Evolutionary conservation across 2,113 vertebrate species (phyloP), one percentile per base, ranked within the genome.

Genomic region (Cacatua alba): DNA sequence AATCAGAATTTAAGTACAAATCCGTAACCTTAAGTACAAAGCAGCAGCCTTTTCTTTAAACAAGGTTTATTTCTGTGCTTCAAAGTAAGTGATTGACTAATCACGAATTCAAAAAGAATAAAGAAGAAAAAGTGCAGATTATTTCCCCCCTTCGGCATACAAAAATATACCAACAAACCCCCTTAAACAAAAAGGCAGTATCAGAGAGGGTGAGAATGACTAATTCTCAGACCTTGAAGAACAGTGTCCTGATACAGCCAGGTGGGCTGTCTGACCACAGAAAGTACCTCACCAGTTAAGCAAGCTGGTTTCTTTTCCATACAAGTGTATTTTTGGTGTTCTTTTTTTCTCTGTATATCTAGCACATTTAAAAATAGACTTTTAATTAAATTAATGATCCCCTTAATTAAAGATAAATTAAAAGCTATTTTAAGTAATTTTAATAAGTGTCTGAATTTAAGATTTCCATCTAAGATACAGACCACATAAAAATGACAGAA

Each of bases 231-330:
- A 46, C 7, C 21, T 53, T 48, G 33, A 62, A 16, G 8, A 70
- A 11, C 14, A 49, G 8, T 26, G 20, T 71, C 2, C 41, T 0
- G 16, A 84, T 82, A 97, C 83, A 84, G 69, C 33, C 93, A 95
- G 91, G 65, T 96, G 95, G 75, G 33, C 9, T 14, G 2, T 41
- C n/a, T 71, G 67, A 94, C 96, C 95, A 91, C 95, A 84, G 92
- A 88, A 90, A 95, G 76, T 43, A 55, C 77, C 57, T 67, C 28
- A 78, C n/a, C 9, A 0, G 0, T 29, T 55, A 53, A 80, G 37
- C 13, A 37, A 82, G 19, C 41, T 77, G 31, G 46, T 92, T 95
- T 96, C 90, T 84, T 67, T 92, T 71, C 60, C 37, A 6, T 17
- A 24, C 7, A 16, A 44, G 62, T 24, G 7, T 91, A 86, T 86